These are phyloP conservation scores for Micropterix aruncella DNA, from an alignment of 2,888 invertebrate species.

Conservation along the genomic window DNA sequence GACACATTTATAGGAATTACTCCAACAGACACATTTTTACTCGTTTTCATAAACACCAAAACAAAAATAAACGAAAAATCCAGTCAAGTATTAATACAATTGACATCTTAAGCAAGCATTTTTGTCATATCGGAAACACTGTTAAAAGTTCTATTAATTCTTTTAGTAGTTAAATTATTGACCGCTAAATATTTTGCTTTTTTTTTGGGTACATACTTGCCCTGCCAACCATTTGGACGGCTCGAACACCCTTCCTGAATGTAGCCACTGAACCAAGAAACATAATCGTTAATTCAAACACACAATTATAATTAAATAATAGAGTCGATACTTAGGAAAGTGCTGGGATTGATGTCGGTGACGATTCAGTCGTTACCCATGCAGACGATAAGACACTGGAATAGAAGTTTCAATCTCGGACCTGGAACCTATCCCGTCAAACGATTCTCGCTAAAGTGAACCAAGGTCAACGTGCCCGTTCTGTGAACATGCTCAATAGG, in stretches of 20 bases:
- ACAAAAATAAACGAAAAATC: neutral
- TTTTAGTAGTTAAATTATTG: constrained; percentile 14
- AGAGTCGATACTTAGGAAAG: no score
- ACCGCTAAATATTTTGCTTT: constrained; percentile 25
- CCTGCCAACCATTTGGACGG: constrained; percentile 96
- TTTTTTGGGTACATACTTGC: constrained; percentile 77
- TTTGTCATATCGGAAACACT: neutral
- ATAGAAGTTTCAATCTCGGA: no score
- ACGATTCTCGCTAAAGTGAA: no score
- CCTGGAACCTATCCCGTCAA: no score
- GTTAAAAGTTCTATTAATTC: neutral
- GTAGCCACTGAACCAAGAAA: constrained; percentile 76
- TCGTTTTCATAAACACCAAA: neutral
- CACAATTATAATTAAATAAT: neutral
- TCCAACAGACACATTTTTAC: no score
- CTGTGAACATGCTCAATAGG: no score
- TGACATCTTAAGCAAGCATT: neutral
- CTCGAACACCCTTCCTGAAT: constrained; percentile 99
- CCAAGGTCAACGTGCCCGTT: no score
- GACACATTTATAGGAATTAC: neutral
- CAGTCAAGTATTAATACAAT: neutral
- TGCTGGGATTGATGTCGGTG: no score
- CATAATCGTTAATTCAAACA: constrained; percentile 10
- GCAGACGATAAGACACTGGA: no score
- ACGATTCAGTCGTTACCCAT: no score